Conservation (phyloP, 2,888 invertebrate species). For the Polietes domitor region DNA sequence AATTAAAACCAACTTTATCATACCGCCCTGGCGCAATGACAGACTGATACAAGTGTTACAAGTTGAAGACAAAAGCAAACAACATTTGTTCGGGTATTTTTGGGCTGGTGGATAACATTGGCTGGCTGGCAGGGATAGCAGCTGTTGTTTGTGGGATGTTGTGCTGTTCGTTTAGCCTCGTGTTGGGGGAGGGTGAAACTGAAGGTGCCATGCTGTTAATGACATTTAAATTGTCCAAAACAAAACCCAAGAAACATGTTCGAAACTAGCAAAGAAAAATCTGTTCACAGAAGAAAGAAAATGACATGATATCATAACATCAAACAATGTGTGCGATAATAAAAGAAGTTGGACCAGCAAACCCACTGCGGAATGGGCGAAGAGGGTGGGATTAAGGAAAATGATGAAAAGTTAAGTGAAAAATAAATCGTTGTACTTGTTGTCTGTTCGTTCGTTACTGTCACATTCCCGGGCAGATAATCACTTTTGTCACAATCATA, state of each 20-base stretch:
- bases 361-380: not conserved
- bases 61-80: no score
- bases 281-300: not conserved
- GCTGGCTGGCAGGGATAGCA: not conserved
- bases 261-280: conserved; percentile 33
- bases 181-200: conserved; percentile 11
- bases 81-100: no score
- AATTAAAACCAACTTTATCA: no score
- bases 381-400: not conserved
- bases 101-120: no score
- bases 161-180: not conserved
- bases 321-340: not conserved
- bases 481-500: not conserved
- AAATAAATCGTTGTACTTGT: not conserved
- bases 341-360: not conserved
- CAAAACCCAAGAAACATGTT: not conserved
- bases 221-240: conserved; percentile 63
- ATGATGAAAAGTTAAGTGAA: not conserved
- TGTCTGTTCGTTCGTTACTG: not conserved
- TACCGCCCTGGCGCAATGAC: no score
- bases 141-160: not conserved
- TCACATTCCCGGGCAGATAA: not conserved
- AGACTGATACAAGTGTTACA: no score
- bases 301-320: not conserved
- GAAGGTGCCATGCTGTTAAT: conserved; percentile 66